Evolutionary conservation across 1,140 invertebrate species (phyloP), one percentile per base, ranked within the genome.

Genomic region (Drosophila nigrodunni): DNA sequence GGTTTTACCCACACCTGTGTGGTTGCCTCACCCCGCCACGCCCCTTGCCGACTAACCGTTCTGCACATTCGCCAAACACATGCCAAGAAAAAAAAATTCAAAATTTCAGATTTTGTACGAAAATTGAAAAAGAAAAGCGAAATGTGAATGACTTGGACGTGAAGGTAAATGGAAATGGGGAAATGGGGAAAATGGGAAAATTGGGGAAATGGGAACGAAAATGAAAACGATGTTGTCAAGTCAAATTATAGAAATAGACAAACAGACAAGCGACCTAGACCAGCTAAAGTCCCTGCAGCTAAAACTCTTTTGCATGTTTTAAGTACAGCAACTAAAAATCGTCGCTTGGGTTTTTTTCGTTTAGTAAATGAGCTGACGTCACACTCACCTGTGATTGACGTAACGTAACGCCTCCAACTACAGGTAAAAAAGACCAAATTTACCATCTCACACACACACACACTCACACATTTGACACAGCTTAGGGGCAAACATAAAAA

Each of bases 381-480:
- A 87, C 66, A 49, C 13, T 59, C 77, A 88, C 80, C 83, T 87
- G 80, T 83, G 77, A 83, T 80, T 87, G 82, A 87, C 83, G 71
- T 74, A 54, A 54, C 65, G 30, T 59, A 66, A 74, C 68, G 69
- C 74, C 74, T 64, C 21, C 35, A 30, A 39, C 13, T 35, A 39
- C 15, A 11, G 15, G 10, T n/a, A 39, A 61, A 60, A 74, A 52
- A 52, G 30, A 57, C 21, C 60, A 35, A 47, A 61, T 37, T 11
- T 11, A 25, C 35, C 57, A 55, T 10, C 10, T 6, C 47, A 43
- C 39, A 57, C 46, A 58, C 41, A 21, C 21, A 2, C 25, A 34
- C 30, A 25, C 44, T 13, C 13, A 18, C 54, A 30, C 9, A 41
- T 43, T 46, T 39, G n/a, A 54, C 10, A 15, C 65, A 30, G 41